Evolutionary conservation across 2,888 invertebrate genomes (phyloP), one percentile per base, ranked within the genome.

Genomic region (Cantharis flavilabris): DNA sequence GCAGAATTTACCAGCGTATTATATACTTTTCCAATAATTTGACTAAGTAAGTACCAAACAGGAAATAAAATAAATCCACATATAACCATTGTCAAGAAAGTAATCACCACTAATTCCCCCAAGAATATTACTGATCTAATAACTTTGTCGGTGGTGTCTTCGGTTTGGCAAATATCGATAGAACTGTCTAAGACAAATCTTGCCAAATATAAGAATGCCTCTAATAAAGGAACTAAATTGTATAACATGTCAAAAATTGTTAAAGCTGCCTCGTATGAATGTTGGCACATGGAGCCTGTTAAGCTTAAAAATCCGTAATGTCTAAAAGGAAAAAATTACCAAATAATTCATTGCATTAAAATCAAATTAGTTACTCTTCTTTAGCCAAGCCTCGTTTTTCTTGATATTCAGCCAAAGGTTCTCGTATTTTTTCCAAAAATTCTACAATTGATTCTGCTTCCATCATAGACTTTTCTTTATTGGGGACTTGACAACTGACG

Each of bases 341-440:
- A 9, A 13, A 73, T 14, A 70, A 20, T 23, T 30, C n/a, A 28
- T 28, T 28, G n/a, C 14, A 11, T n/a, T 26, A 67, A 33, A 70
- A 70, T 71, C 11, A 23, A 33, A 16, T 33, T 72, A 82, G 83
- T 83, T 85, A 88, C 87, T 87, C 86, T 30, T 82, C 81, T 82
- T 83, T 84, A 0, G 85, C 76, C 71, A 87, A 80, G 9, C 88
- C 87, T 69, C 84, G 82, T 26, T 81, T 78, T 77, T 86, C 86
- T 80, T 88, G 86, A 75, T 87, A 88, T 28, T 85, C 85, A 0
- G 86, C 85, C n/a, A 88, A 79, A 4, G 87, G 87, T 75, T 86
- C 84, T 73, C 88, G 80, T 13, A 86, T 76, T 69, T 81, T 79
- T 30, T 83, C 72, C 30, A 86, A 72, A 23, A 81, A 18, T 28